Conservation (phyloP, 2,797 vertebrate species). For the Lutjanus campechanus region DNA sequence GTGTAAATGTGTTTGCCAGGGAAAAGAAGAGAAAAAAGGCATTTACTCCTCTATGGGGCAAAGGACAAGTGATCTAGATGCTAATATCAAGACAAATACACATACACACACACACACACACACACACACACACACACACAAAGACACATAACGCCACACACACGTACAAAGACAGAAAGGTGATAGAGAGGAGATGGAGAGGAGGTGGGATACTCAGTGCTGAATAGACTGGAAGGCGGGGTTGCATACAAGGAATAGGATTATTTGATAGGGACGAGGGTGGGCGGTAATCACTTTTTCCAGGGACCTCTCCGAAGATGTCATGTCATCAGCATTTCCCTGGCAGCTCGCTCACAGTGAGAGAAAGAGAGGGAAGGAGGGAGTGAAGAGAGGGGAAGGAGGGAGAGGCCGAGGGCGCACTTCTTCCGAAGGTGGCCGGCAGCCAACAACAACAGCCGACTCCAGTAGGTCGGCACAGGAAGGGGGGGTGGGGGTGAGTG, state of each 20-base stretch:
- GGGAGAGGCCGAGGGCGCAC: conserved; percentile 69
- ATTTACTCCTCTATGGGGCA: conserved; percentile 41
- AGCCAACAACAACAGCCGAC: conserved; percentile 95
- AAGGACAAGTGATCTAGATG: conserved; percentile 47
- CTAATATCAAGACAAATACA: conserved; percentile 34
- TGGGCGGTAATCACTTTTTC: conserved; percentile 77
- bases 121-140: conserved; percentile 12
- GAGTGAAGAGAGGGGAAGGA: conserved; percentile 54
- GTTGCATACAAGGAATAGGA: conserved; percentile 42
- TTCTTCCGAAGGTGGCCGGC: conserved; percentile 88
- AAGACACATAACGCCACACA: background rate
- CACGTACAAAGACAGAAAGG: conserved; percentile 18
- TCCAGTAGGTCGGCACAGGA: conserved; percentile 97
- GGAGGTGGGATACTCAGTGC: conserved; percentile 15
- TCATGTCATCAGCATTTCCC: conserved; percentile 90
- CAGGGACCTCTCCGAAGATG: conserved; percentile 85
- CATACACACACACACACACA: background rate
- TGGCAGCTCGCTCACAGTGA: conserved; percentile 71
- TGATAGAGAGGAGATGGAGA: conserved; percentile 34
- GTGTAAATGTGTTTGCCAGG: conserved; percentile 52
- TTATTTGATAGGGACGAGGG: conserved; percentile 64
- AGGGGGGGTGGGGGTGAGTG: conserved; percentile 74
- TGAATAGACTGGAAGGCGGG: conserved; percentile 40
- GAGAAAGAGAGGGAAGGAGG: conserved; percentile 30
- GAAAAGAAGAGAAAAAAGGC: conserved; percentile 38